These are phyloP conservation scores for Spatula versicolor DNA, from an alignment of 2,797 vertebrate species.

Conservation along the genomic window DNA sequence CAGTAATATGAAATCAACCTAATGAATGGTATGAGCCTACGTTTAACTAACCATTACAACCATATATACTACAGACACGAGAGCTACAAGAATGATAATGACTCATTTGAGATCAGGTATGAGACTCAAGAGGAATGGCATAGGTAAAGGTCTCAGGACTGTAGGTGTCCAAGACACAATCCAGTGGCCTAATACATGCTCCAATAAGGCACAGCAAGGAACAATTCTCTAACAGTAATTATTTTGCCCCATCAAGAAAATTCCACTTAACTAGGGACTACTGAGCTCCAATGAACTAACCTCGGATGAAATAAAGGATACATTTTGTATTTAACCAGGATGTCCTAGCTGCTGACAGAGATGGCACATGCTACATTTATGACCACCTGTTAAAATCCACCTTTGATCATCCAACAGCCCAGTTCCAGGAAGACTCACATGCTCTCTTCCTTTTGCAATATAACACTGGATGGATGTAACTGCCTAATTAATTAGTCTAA, in stretches of 20 bases:
- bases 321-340: not conserved
- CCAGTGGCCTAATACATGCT: not conserved
- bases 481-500: not conserved
- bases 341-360: not conserved
- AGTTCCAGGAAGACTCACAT: not conserved
- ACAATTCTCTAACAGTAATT: not conserved
- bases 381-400: not conserved
- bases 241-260: not conserved
- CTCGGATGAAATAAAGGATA: not conserved
- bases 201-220: not conserved
- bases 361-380: not conserved
- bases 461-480: not conserved
- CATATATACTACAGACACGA: not conserved
- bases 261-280: not conserved
- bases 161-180: not conserved
- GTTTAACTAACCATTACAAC: not conserved
- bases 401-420: not conserved
- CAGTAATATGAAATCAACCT: not conserved
- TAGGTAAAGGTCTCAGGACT: not conserved
- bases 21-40: not conserved
- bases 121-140: not conserved
- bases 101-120: not conserved
- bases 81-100: not conserved
- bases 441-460: not conserved
- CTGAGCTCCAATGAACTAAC: not conserved